Conservation (phyloP, 2,113 vertebrate species). For the Penelope pileata region DNA sequence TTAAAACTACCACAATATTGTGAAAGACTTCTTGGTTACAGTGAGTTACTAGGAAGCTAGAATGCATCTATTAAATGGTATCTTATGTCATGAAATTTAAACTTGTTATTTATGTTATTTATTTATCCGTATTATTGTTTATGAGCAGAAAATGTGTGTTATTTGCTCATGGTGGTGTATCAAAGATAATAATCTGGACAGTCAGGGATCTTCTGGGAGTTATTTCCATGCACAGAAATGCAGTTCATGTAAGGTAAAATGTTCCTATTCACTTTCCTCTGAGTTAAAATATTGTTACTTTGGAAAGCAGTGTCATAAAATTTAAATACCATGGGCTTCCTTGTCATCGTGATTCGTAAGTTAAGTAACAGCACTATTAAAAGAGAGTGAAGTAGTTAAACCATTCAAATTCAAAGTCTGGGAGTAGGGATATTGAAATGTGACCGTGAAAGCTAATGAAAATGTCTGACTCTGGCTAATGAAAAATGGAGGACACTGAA, state of each 20-base stretch:
- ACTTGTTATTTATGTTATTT: neutral
- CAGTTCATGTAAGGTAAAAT: slow-evolving; percentile 42
- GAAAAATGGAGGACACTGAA: neutral
- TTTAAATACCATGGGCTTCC: slow-evolving; percentile 53
- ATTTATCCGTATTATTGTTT: neutral
- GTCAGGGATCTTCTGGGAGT: slow-evolving; percentile 15
- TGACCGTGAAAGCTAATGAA: neutral
- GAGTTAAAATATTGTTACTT: slow-evolving; percentile 53
- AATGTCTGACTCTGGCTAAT: neutral
- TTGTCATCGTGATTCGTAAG: slow-evolving; percentile 51
- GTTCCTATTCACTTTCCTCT: slow-evolving; percentile 26
- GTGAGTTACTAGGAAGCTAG: neutral
- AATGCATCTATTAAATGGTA: neutral
- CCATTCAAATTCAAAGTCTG: neutral
- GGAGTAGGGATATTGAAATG: slow-evolving; percentile 33
- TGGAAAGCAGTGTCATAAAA: slow-evolving; percentile 21
- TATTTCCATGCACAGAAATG: slow-evolving; percentile 39
- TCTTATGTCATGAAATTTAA: neutral
- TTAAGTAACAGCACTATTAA: slow-evolving; percentile 45
- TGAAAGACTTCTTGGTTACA: neutral
- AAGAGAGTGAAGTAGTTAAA: slow-evolving; percentile 26
- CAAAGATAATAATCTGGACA: slow-evolving; percentile 26
- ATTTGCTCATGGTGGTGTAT: slow-evolving; percentile 2
- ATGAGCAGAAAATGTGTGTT: slow-evolving; percentile 5
- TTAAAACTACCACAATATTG: neutral